Conservation (phyloP, 2,113 vertebrate genomes). For the Thunnus thynnus region DNA sequence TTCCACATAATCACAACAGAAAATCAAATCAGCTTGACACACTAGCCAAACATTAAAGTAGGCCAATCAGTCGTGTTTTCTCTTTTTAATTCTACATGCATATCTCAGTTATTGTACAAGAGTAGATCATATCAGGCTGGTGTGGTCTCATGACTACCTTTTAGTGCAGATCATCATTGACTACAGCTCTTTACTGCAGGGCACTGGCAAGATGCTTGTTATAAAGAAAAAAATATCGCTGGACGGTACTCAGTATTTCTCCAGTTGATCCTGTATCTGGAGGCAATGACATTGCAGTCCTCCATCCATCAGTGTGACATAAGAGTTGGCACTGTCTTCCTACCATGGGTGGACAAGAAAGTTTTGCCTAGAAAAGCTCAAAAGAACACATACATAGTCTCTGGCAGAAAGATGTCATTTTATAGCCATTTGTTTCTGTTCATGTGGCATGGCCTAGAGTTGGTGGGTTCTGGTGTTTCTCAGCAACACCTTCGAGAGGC, state of each 20-base stretch:
- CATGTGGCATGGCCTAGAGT: slow-evolving; percentile 66
- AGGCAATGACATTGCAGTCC: slow-evolving; percentile 32
- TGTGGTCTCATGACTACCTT: background rate
- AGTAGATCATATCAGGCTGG: background rate
- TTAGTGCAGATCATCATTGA: background rate
- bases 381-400: slow-evolving; percentile 39
- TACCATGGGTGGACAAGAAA: slow-evolving; percentile 25
- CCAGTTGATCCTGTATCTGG: slow-evolving; percentile 33
- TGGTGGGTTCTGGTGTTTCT: slow-evolving; percentile 76
- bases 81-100: background rate
- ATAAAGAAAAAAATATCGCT: background rate
- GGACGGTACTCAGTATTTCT: slow-evolving; percentile 33
- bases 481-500: slow-evolving; percentile 78
- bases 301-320: background rate
- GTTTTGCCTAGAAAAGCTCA: slow-evolving; percentile 47
- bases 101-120: background rate
- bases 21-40: too few relatives aligned
- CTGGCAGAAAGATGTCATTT: slow-evolving; percentile 50
- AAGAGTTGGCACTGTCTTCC: background rate
- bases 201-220: background rate
- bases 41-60: too few relatives aligned
- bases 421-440: slow-evolving; percentile 72
- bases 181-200: background rate
- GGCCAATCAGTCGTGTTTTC: background rate
- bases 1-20: too few relatives aligned